phyloP scores from a whole-genome alignment of 2,113 vertebrate species.

The Dasypus novemcinctus region DNA sequence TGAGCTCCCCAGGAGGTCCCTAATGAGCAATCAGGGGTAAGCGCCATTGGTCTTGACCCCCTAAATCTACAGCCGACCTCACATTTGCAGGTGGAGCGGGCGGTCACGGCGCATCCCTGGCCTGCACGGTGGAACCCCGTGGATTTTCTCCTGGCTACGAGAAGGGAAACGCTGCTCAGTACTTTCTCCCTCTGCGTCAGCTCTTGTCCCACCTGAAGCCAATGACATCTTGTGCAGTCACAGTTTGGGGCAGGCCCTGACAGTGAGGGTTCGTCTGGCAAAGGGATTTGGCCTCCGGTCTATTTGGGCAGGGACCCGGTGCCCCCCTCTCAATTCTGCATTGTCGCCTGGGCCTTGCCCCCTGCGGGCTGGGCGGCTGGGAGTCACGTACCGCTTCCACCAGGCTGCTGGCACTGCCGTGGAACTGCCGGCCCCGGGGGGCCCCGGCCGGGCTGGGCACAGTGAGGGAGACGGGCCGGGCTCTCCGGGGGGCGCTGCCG shows the following conservation, averaged over 20 bases:
- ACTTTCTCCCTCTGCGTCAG: neutral
- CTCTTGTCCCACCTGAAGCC: neutral
- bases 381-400: conserved; percentile 93
- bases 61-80: too few relatives aligned
- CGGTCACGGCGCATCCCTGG: neutral
- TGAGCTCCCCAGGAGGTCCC: neutral
- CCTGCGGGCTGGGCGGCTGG: accelerated
- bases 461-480: conserved; percentile 92
- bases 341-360: neutral
- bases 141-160: neutral
- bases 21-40: neutral
- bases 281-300: neutral
- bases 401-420: conserved; percentile 96
- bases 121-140: neutral
- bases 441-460: conserved; percentile 89
- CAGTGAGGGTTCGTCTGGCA: neutral
- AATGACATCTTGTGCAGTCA: accelerated
- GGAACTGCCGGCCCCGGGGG: conserved; percentile 87
- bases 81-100: accelerated
- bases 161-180: neutral
- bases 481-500: conserved; percentile 81
- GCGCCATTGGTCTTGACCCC: neutral
- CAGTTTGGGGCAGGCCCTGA: neutral
- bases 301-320: neutral
- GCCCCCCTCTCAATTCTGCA: neutral